Conservation (phyloP, 2,797 vertebrate genomes). For the Benthosema pterotum region DNA sequence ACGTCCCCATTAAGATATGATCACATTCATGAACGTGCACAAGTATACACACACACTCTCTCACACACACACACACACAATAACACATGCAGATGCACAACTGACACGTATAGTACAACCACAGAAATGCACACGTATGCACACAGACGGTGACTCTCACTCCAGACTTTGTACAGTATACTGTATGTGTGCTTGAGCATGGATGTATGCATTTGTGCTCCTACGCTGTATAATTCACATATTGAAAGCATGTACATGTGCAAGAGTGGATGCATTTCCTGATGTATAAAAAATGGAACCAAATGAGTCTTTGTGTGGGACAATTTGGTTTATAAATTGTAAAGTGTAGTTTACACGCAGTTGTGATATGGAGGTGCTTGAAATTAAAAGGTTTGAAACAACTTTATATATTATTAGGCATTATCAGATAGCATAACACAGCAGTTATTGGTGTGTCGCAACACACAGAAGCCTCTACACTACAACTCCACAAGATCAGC, state of each 20-base stretch:
- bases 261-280: conserved; percentile 13
- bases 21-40: not conserved
- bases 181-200: conserved; percentile 14
- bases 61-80: not conserved
- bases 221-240: not conserved
- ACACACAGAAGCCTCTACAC: no score
- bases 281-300: not conserved
- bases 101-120: not conserved
- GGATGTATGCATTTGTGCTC: not conserved
- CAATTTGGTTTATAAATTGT: no score
- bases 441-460: no score
- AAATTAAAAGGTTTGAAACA: no score
- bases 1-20: conserved; percentile 73
- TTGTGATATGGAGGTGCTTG: no score
- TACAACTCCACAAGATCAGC: conserved; percentile 39
- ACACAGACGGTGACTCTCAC: no score
- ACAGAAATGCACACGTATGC: not conserved
- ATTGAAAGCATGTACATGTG: conserved; percentile 11
- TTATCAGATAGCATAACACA: no score
- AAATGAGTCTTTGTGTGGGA: no score
- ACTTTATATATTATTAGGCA: no score
- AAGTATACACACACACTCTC: not conserved
- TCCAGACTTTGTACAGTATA: not conserved
- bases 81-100: not conserved
- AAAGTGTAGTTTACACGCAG: no score